Percentiles rank a stretch among this genome's conserved stretches.
These are phyloP conservation scores for Heliconius hortense DNA, from an alignment of 2,888 invertebrate species.

Conservation along the genomic window DNA sequence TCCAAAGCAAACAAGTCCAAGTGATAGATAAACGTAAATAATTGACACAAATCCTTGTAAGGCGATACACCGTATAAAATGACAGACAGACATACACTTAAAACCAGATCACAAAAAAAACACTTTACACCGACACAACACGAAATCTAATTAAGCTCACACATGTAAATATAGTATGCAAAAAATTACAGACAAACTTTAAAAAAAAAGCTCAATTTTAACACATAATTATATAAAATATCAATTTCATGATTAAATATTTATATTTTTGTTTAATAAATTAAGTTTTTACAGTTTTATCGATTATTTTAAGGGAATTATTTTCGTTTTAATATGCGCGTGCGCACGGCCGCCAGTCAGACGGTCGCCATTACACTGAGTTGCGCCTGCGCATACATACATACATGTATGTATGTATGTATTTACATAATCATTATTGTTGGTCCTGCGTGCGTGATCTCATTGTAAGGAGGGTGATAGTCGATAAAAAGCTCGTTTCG, in stretches of 20 bases:
- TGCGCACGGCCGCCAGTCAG: conserved; percentile 65
- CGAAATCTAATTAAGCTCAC: conserved; percentile 16
- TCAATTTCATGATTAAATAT: not conserved
- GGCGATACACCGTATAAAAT: conserved; percentile 29
- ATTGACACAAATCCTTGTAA: conserved; percentile 25
- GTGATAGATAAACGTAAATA: conserved; percentile 14
- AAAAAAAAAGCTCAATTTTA: not conserved
- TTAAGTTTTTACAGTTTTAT: not conserved
- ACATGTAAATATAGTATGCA: not conserved
- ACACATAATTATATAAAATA: not conserved
- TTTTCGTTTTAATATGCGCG: conserved; percentile 43
- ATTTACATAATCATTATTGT: conserved; percentile 71
- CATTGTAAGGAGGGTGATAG: conserved; percentile 39
- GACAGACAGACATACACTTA: conserved; percentile 29
- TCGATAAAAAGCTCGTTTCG: conserved; percentile 38
- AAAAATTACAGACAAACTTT: not conserved
- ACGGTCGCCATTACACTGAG: conserved; percentile 75
- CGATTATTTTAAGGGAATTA: not conserved
- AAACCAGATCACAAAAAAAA: conserved; percentile 22
- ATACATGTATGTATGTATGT: conserved; percentile 64
- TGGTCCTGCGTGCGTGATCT: conserved; percentile 57
- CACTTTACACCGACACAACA: conserved; percentile 24
- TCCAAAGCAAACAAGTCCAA: conserved; percentile 12
- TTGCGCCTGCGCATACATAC: conserved; percentile 51
- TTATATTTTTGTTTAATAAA: not conserved